Conservation (phyloP, 2,113 vertebrate genomes). For the Microcebus jonahi region DNA sequence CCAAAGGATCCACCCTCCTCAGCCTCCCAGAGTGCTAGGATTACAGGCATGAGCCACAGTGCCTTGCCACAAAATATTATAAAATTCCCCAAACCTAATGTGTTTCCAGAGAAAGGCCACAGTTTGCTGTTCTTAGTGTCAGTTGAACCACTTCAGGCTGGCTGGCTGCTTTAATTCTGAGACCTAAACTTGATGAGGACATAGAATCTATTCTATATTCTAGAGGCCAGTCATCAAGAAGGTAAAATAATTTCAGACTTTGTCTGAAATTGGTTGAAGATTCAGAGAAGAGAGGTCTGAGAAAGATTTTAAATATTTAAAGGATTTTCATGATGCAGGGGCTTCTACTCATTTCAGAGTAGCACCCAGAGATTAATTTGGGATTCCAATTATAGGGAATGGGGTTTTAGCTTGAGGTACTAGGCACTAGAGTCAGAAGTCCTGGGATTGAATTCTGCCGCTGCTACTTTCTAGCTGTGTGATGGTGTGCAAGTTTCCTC, state of each 20-base stretch:
- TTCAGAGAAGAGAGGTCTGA: not conserved
- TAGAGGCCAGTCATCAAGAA: not conserved
- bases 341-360: not conserved
- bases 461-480: not conserved
- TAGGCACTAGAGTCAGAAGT: not conserved
- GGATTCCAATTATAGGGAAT: not conserved
- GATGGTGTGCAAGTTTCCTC: not conserved
- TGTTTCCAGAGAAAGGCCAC: not conserved
- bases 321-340: not conserved
- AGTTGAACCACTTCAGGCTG: not conserved
- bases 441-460: not conserved
- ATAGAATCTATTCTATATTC: not conserved
- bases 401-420: not conserved
- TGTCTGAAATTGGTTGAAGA: not conserved
- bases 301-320: not conserved
- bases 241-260: not conserved
- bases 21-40: no score
- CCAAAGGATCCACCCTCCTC: no score
- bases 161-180: not conserved
- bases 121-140: not conserved
- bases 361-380: not conserved
- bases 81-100: not conserved
- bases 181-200: not conserved
- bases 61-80: no score
- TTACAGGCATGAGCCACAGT: no score